Base-by-base conservation (phyloP, 2,888 invertebrate species). In the Mesorhabditis spiculigera region DNA sequence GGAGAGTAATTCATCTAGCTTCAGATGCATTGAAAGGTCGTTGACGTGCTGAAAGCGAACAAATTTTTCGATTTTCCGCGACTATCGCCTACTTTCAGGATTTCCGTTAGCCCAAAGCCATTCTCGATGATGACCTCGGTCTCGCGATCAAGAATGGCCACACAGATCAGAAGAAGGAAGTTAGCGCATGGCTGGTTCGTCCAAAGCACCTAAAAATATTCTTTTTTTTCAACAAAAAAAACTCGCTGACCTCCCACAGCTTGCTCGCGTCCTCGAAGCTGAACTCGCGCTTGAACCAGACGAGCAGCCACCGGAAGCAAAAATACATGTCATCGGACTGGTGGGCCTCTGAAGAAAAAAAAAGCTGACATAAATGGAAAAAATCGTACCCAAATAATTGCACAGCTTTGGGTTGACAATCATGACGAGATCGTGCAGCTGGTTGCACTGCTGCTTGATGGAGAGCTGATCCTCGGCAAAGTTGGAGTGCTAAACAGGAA, bases 291-390 rank as follows among this genome's bases (percentile, higher is more conserved):
- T 97, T 98, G 87, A 95, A 97, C 88, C 93, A 91, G 6, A 96
- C 94, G 10, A 98, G 89, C 44, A 97, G 90, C 96, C 97, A 98
- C 8, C 97, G 92, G 89, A 98, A 98, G 87, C 95, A 95, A 88
- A 98, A 98, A 88, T 94, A 97, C 93, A 98, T 94, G 86, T 97
- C 96, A 5, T 93, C 93, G 3, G 92, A 92, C 80, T 95, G 93
- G 86, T 94, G 92, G 73, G 90, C 90, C 70, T 92, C 91, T 87
- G 75, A 42, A 71, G 16, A 65, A 65, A 43, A 65, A 65, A 10
- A 10, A 63, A 63, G 16, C 45, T 4, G 66, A 13, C 13, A 8
- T 13, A 43, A 68, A 65, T 43, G 28, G 5, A 43, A 62, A 65
- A 66, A 42, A 67, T 73, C 78, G 74, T 80, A 89, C 89, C 88